Percentiles rank a stretch among this genome's conserved stretches.
Conservation (phyloP, 2,888 invertebrate genomes). For the Agonopterix heracliana region DNA sequence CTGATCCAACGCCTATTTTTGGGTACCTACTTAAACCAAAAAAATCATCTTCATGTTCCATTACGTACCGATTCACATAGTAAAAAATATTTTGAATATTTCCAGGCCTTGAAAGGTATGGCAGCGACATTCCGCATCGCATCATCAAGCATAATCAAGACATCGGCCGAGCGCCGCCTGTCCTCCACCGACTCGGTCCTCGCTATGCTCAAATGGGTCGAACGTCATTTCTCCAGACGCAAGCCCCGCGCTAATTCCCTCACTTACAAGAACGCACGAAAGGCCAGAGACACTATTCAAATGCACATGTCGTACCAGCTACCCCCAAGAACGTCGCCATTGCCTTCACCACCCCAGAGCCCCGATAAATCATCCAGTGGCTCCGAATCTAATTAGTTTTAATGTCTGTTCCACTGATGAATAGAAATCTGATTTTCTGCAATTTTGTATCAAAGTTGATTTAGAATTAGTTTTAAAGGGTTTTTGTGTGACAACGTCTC, state of each 20-base stretch:
- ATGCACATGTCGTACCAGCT: constrained; percentile 85
- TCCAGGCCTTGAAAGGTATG: constrained; percentile 92
- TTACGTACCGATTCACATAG: no score
- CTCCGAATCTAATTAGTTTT: constrained; percentile 57
- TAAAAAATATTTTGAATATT: no score
- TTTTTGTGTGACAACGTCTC: no score
- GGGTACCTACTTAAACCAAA: no score
- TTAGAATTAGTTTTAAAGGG: no score
- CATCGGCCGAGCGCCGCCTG: constrained; percentile 89
- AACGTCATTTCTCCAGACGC: constrained; percentile 86
- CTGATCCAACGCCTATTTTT: no score
- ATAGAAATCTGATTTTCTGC: not conserved
- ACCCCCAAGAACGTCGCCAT: constrained; percentile 47
- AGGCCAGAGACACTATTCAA: constrained; percentile 81
- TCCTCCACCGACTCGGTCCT: constrained; percentile 93
- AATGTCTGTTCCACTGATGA: constrained; percentile 6
- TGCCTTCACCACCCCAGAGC: constrained; percentile 45
- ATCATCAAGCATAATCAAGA: constrained; percentile 88
- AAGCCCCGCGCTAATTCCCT: constrained; percentile 84
- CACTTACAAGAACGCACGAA: constrained; percentile 77
- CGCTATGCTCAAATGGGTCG: constrained; percentile 93
- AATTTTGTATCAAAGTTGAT: not conserved
- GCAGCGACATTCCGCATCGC: constrained; percentile 94
- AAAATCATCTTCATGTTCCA: no score
- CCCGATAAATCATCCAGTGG: constrained; percentile 56